Evolutionary conservation across 2,888 invertebrate species (phyloP).

Genomic region (Agrochola circellaris): DNA sequence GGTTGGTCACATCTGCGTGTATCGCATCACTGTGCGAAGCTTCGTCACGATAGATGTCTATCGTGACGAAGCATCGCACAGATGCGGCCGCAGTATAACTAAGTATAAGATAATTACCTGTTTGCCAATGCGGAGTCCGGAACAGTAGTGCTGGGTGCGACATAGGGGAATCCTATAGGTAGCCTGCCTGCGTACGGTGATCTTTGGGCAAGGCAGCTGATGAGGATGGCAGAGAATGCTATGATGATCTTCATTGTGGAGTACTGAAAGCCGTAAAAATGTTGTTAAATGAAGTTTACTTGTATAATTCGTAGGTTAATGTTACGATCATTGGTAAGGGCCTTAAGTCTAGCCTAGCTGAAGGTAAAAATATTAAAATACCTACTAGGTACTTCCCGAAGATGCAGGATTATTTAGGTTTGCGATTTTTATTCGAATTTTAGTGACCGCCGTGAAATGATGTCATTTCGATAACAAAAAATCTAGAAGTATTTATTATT

Average conservation of each 20-base stretch:
- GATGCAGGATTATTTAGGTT: background rate
- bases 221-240: constrained; percentile 65
- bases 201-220: constrained; percentile 84
- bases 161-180: constrained; percentile 86
- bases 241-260: constrained; percentile 68
- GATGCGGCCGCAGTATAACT: too few species aligned
- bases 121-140: constrained; percentile 62
- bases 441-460: background rate
- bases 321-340: too few species aligned
- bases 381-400: background rate
- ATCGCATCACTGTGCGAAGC: too few species aligned
- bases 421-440: background rate
- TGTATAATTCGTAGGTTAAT: background rate
- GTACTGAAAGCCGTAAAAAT: constrained; percentile 55
- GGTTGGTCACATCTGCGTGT: too few species aligned
- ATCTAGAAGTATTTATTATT: background rate
- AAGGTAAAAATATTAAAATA: background rate
- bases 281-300: background rate
- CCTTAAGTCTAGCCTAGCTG: background rate
- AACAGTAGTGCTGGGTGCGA: constrained; percentile 64
- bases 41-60: too few species aligned
- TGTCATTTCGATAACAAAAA: background rate
- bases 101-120: constrained; percentile 62
- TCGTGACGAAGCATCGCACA: too few species aligned
- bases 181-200: constrained; percentile 91